Percentiles rank a stretch among this genome's conserved stretches.
These are phyloP conservation scores for Neodiprion pinetum DNA, from an alignment of 1,140 invertebrate species.

Conservation along the genomic window DNA sequence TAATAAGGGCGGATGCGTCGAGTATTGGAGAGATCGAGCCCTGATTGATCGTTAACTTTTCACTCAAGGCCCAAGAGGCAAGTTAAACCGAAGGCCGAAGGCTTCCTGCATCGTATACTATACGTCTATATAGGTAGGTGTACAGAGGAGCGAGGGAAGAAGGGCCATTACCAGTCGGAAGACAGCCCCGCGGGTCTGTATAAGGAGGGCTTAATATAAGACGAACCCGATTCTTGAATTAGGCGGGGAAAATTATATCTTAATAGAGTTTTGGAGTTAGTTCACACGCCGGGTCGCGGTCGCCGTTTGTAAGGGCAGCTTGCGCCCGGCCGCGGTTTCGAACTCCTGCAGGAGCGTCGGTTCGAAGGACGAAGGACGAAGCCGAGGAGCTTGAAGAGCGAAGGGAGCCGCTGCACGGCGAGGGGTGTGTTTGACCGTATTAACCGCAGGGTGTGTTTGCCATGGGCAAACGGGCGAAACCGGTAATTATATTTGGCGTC, in stretches of 20 bases:
- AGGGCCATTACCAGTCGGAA: too few species aligned
- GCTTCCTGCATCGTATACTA: background rate
- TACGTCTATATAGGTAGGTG: background rate
- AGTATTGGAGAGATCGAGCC: background rate
- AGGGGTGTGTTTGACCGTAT: conserved; percentile 45
- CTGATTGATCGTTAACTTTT: conserved; percentile 7
- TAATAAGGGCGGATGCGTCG: too few species aligned
- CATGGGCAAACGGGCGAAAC: conserved; percentile 48
- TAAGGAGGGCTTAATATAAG: too few species aligned
- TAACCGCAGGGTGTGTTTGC: conserved; percentile 45
- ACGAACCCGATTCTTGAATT: background rate
- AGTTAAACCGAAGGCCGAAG: background rate
- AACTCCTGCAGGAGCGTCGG: too few species aligned
- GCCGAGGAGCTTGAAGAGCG: background rate
- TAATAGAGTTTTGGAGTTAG: background rate
- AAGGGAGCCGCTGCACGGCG: background rate
- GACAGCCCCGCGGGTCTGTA: too few species aligned
- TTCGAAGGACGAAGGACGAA: too few species aligned
- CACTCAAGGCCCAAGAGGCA: background rate
- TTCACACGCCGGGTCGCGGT: background rate
- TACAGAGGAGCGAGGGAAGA: too few species aligned
- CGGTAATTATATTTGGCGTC: conserved; percentile 58
- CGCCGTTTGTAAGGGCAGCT: background rate
- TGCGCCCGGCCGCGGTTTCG: too few species aligned
- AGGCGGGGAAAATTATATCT: background rate